Conservation (phyloP, 2,888 invertebrate species). For the Sturmia bella region DNA sequence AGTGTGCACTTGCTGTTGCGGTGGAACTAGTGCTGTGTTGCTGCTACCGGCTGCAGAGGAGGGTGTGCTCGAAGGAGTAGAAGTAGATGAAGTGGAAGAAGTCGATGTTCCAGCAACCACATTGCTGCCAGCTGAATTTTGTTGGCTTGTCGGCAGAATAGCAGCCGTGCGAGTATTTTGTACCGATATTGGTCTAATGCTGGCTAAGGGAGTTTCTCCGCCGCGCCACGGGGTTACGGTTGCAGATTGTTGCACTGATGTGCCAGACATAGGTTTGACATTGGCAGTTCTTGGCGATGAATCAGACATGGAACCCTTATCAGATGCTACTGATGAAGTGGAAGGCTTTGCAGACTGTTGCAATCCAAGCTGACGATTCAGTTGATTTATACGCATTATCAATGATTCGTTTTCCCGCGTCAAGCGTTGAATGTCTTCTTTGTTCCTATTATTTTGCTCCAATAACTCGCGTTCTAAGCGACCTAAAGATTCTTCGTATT, state of each 20-base stretch:
- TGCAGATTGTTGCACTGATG: constrained; percentile 81
- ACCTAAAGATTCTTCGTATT: constrained; percentile 87
- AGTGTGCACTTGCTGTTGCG: constrained; percentile 85
- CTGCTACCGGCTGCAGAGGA: constrained; percentile 77
- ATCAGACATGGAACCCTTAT: constrained; percentile 84
- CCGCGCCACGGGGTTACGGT: constrained; percentile 87
- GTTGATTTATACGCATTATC: constrained; percentile 86
- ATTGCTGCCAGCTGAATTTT: constrained; percentile 80
- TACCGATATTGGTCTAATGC: constrained; percentile 94
- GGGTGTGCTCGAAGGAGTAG: constrained; percentile 74
- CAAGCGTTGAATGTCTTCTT: constrained; percentile 82
- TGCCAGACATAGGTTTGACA: constrained; percentile 96
- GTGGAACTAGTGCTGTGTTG: constrained; percentile 84
- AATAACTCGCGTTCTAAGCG: constrained; percentile 88
- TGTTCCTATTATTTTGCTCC: constrained; percentile 85
- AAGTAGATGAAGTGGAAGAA: constrained; percentile 79
- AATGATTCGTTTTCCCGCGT: constrained; percentile 87
- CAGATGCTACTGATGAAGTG: constrained; percentile 84
- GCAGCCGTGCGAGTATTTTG: constrained; percentile 88
- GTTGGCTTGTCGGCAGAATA: constrained; percentile 87
- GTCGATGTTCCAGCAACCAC: constrained; percentile 75
- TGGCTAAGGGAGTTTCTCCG: constrained; percentile 93
- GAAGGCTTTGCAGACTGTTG: constrained; percentile 87
- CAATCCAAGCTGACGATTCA: constrained; percentile 86
- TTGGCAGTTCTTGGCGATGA: constrained; percentile 90